Evolutionary conservation across 2,797 vertebrate species (phyloP).

Genomic region (Urocyon cinereoargenteus): DNA sequence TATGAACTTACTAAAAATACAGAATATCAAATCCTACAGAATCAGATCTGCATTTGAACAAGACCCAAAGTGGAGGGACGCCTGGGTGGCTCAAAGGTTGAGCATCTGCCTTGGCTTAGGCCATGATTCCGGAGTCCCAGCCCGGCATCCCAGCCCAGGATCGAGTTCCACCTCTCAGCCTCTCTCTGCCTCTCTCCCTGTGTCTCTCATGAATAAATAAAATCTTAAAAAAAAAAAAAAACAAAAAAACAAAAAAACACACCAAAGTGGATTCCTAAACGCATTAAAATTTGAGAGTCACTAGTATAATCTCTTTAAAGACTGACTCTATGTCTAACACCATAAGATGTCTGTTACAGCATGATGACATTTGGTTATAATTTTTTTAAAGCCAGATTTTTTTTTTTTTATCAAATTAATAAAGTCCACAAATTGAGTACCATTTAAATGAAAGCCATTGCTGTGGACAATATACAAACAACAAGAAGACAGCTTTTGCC

Average conservation of each 20-base stretch:
- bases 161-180: too few species aligned
- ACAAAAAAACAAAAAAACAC: too few species aligned
- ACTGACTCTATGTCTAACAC: neutral
- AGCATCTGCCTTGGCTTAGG: too few species aligned
- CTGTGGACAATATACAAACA: neutral
- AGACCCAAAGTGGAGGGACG: neutral
- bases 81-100: too few species aligned
- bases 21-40: neutral
- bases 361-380: neutral
- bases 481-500: neutral
- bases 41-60: neutral
- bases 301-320: neutral
- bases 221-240: too few species aligned
- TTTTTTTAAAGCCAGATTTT: neutral
- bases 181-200: too few species aligned
- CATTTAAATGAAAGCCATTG: neutral
- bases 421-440: neutral
- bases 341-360: neutral
- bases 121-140: too few species aligned
- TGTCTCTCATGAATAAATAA: too few species aligned
- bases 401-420: neutral
- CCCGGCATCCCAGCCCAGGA: too few species aligned
- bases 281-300: neutral
- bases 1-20: neutral
- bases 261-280: neutral